Conservation (phyloP, 2,113 vertebrate genomes). For the Galbula dea region DNA sequence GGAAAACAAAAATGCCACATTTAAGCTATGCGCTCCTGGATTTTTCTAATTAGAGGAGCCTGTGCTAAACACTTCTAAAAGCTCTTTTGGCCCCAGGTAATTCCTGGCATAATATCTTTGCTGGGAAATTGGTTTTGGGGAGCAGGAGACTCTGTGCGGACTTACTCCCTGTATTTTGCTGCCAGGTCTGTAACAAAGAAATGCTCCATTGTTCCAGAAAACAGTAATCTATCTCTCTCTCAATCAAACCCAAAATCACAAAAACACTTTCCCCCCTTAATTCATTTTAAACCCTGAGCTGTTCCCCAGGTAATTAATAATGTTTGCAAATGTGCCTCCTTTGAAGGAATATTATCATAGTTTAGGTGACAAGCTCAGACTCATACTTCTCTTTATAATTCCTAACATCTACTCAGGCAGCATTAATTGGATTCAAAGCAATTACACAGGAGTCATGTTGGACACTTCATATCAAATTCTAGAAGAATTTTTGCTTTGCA, state of each 20-base stretch:
- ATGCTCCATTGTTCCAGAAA: not conserved
- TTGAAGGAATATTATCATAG: slow-evolving; percentile 16
- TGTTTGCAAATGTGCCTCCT: not conserved
- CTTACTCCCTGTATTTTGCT: not conserved
- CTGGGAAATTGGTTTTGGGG: slow-evolving; percentile 14
- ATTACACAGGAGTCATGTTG: slow-evolving; percentile 21
- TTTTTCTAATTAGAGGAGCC: not conserved
- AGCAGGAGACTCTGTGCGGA: not conserved
- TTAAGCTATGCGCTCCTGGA: not conserved
- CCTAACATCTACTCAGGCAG: slow-evolving; percentile 44
- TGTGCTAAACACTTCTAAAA: not conserved
- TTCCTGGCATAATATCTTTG: slow-evolving; percentile 27
- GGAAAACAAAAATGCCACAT: not conserved
- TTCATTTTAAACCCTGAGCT: not conserved
- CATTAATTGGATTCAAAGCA: slow-evolving; percentile 57
- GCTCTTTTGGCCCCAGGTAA: slow-evolving; percentile 52
- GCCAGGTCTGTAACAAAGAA: slow-evolving; percentile 21
- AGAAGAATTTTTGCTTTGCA: not conserved
- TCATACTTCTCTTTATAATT: slow-evolving; percentile 47
- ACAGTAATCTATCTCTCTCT: not conserved
- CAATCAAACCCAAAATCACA: not conserved
- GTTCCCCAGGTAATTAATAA: slow-evolving; percentile 19
- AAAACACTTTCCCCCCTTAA: not conserved
- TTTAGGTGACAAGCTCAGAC: slow-evolving; percentile 1
- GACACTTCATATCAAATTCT: slow-evolving; percentile 22